Evolutionary conservation across 2,113 vertebrate genomes (phyloP).

Genomic region (Echinops telfairi): DNA sequence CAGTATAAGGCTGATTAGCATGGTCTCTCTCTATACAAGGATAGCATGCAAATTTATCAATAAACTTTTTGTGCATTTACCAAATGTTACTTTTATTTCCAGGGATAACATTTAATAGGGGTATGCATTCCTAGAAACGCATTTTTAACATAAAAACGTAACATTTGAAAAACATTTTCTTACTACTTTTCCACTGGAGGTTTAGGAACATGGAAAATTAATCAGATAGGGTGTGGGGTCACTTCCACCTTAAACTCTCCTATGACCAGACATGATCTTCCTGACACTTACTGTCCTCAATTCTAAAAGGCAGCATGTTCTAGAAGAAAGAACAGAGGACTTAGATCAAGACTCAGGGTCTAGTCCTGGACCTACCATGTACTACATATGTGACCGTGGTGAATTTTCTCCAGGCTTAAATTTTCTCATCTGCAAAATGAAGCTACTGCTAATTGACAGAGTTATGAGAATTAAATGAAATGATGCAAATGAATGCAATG

Average conservation of each 20-base stretch:
- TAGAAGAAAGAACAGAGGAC: neutral
- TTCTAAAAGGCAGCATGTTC: neutral
- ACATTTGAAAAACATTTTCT: neutral
- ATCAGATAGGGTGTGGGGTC: neutral
- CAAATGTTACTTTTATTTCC: constrained; percentile 70
- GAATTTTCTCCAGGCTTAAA: constrained; percentile 51
- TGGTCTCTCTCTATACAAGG: neutral
- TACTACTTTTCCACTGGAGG: neutral
- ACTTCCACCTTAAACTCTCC: neutral
- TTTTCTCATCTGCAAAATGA: constrained; percentile 61
- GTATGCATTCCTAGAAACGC: constrained; percentile 43
- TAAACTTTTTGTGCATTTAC: constrained; percentile 55
- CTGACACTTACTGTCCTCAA: neutral
- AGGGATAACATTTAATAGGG: constrained; percentile 54
- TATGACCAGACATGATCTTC: neutral
- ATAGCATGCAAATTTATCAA: constrained; percentile 26
- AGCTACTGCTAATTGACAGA: constrained; percentile 68
- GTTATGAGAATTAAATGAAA: constrained; percentile 68
- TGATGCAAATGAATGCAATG: constrained; percentile 76
- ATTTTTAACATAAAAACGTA: constrained; percentile 20
- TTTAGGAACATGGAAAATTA: neutral
- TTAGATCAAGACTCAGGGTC: neutral
- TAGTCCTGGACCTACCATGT: neutral
- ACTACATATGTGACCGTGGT: neutral
- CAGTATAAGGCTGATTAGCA: constrained; percentile 48